phyloP scores from a whole-genome alignment of 2,888 invertebrate species.

The Cylindroiulus punctatus region DNA sequence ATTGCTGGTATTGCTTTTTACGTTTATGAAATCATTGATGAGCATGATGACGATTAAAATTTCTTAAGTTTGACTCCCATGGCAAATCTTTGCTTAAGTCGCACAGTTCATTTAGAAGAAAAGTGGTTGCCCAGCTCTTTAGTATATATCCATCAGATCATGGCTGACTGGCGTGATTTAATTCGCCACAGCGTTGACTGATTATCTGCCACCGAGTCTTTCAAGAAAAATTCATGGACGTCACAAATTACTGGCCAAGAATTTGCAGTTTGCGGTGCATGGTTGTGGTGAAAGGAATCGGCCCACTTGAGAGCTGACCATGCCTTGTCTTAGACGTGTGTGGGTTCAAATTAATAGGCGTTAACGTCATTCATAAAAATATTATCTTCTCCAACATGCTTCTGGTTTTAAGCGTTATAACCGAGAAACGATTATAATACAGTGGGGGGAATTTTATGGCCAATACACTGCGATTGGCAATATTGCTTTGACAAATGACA shows the following conservation, averaged over 20 bases:
- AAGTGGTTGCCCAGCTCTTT: background rate
- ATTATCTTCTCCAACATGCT: background rate
- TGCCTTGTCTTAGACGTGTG: background rate
- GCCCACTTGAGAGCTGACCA: background rate
- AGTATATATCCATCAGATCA: background rate
- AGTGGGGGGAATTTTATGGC: background rate
- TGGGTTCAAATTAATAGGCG: background rate
- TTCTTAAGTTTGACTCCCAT: too few species aligned
- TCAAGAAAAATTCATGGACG: slow-evolving; percentile 36
- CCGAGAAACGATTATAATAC: background rate
- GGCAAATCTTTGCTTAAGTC: too few species aligned
- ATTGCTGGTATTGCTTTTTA: too few species aligned
- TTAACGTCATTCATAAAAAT: slow-evolving; percentile 29
- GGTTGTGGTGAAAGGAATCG: background rate
- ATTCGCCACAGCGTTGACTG: slow-evolving; percentile 39
- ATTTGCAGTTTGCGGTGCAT: slow-evolving; percentile 19
- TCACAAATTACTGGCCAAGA: background rate
- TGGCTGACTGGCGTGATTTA: slow-evolving; percentile 32
- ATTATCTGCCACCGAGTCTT: slow-evolving; percentile 41
- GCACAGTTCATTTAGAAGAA: background rate
- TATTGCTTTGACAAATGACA: background rate
- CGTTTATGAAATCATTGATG: too few species aligned
- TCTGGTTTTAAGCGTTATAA: slow-evolving; percentile 12
- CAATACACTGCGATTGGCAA: background rate
- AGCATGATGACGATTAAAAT: too few species aligned